Conservation (phyloP, 2,888 invertebrate genomes). For the Drosophila rellima region DNA sequence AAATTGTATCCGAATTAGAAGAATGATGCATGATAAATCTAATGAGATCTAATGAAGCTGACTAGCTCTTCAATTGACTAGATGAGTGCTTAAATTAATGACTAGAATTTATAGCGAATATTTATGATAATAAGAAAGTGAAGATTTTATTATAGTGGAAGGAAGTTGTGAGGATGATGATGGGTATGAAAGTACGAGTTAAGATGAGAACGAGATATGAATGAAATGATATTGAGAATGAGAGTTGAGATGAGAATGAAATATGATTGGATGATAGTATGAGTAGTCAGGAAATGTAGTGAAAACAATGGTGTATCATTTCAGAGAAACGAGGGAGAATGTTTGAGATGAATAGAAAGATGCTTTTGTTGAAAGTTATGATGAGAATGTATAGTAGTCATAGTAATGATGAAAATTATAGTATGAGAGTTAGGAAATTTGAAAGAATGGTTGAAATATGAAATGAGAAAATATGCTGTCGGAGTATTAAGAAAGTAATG, state of each 20-base stretch:
- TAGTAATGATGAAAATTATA: not conserved
- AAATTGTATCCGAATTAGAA: constrained; percentile 50
- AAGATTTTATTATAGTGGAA: not conserved
- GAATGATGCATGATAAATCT: constrained; percentile 2
- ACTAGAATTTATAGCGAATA: constrained; percentile 48
- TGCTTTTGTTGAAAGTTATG: not conserved
- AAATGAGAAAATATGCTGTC: not conserved
- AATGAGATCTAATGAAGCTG: constrained; percentile 26
- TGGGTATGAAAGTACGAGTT: not conserved
- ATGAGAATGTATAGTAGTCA: not conserved
- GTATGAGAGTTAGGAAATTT: not conserved
- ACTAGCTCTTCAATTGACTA: constrained; percentile 46
- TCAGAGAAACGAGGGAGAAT: not conserved
- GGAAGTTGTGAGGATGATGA: constrained; percentile 10
- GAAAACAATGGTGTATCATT: constrained; percentile 9
- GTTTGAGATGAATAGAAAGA: not conserved
- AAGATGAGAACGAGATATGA: not conserved
- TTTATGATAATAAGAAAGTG: not conserved
- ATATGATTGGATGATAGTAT: not conserved
- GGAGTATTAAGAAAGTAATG: not conserved
- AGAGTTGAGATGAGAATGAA: constrained; percentile 4
- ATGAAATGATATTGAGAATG: constrained; percentile 2
- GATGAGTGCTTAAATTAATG: constrained; percentile 54
- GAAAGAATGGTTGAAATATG: not conserved
- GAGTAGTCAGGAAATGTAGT: not conserved